phyloP scores from a whole-genome alignment of 2,797 vertebrate genomes.

The Aulostomus chinensis region DNA sequence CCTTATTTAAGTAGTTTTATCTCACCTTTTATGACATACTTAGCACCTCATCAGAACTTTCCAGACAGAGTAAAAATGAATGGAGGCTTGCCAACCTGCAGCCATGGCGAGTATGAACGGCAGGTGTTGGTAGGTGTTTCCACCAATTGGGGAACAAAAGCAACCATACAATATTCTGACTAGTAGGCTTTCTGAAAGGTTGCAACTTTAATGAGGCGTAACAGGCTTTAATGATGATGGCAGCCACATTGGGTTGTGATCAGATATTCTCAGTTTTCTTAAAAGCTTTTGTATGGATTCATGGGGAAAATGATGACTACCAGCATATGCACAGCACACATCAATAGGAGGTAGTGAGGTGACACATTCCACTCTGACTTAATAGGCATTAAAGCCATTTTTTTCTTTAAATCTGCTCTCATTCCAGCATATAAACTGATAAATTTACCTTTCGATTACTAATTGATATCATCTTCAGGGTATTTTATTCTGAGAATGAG shows the following conservation, averaged over 20 bases:
- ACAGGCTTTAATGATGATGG: conserved; percentile 22
- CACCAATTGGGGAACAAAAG: conserved; percentile 1
- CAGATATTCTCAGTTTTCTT: conserved; percentile 14
- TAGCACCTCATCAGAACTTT: conserved; percentile 82
- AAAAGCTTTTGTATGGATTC: conserved; percentile 5
- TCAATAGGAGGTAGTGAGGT: conserved; percentile 2
- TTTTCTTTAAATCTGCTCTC: conserved; percentile 32
- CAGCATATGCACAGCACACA: conserved; percentile 15
- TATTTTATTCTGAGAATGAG: conserved; percentile 22
- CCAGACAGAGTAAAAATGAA: conserved; percentile 64
- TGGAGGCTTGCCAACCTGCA: conserved; percentile 67
- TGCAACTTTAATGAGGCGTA: conserved; percentile 18
- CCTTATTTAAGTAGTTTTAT: conserved; percentile 71
- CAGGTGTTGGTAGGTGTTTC: conserved; percentile 64
- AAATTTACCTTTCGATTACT: conserved; percentile 37
- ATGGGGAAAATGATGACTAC: conserved; percentile 4
- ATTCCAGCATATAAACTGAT: conserved; percentile 43
- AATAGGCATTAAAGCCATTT: conserved; percentile 21
- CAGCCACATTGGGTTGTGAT: conserved; percentile 18
- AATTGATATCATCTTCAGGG: conserved; percentile 39
- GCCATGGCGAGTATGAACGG: conserved; percentile 46
- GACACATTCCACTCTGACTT: conserved; percentile 33
- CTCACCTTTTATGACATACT: conserved; percentile 76
- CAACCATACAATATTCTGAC: conserved; percentile 1
- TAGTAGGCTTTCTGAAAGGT: conserved; percentile 19